Percentiles rank a stretch among this genome's conserved stretches.
phyloP scores from a whole-genome alignment of 2,888 invertebrate genomes.

The Orthonevra nobilis region DNA sequence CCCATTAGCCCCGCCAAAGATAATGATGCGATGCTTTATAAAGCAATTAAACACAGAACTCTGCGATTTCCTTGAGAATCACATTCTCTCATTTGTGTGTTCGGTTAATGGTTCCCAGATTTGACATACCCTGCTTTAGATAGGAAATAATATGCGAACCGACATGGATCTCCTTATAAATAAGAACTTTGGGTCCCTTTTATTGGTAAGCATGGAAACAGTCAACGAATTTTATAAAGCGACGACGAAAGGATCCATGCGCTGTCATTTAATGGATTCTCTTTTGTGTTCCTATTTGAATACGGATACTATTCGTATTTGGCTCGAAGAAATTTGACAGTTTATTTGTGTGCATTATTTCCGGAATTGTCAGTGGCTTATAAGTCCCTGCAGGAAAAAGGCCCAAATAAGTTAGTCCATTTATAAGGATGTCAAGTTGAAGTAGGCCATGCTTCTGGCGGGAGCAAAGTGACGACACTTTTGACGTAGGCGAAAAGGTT shows the following conservation, averaged over 20 bases:
- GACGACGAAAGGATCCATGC: constrained; percentile 15
- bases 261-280: constrained; percentile 51
- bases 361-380: constrained; percentile 45
- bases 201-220: not conserved
- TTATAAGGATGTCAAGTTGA: constrained; percentile 35
- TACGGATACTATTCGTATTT: no score
- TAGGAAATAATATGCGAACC: constrained; percentile 6
- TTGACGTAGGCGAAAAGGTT: no score
- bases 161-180: constrained; percentile 31
- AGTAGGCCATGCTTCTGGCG: not conserved
- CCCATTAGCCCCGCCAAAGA: constrained; percentile 34
- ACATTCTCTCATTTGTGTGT: constrained; percentile 42
- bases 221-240: constrained; percentile 41
- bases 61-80: constrained; percentile 42
- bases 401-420: constrained; percentile 25
- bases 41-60: constrained; percentile 56
- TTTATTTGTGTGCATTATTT: constrained; percentile 50
- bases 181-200: constrained; percentile 18
- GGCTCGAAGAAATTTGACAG: constrained; percentile 46
- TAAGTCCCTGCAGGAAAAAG: constrained; percentile 6
- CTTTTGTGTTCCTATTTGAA: constrained; percentile 52
- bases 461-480: no score
- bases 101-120: constrained; percentile 31
- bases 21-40: constrained; percentile 52
- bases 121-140: constrained; percentile 2